These are phyloP conservation scores for Pachyramphus minor DNA, from an alignment of 2,113 vertebrate genomes.

Conservation along the genomic window DNA sequence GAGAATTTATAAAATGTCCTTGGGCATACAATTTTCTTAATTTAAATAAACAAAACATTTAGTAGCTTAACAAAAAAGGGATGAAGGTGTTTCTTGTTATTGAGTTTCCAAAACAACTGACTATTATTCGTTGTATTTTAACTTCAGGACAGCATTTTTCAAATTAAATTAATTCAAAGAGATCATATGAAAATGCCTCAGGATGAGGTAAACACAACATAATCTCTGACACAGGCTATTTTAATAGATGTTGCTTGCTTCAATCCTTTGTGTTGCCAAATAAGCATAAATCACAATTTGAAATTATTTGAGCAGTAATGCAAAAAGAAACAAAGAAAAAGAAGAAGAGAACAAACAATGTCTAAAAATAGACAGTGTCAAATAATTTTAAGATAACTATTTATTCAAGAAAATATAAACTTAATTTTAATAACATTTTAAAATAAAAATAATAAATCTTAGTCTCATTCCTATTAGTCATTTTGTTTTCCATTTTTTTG, in stretches of 20 bases:
- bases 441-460: neutral
- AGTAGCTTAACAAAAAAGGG: neutral
- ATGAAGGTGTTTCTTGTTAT: neutral
- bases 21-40: neutral
- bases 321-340: neutral
- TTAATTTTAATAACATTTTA: neutral
- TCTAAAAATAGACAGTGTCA: neutral
- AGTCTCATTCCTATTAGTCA: neutral
- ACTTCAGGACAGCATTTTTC: neutral
- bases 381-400: neutral
- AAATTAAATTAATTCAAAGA: conserved; percentile 27
- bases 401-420: neutral
- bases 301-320: neutral
- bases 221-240: neutral
- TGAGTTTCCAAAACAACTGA: neutral
- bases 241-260: neutral
- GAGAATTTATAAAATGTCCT: neutral
- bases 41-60: conserved; percentile 27
- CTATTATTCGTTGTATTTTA: neutral
- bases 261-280: neutral
- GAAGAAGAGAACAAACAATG: neutral
- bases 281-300: neutral
- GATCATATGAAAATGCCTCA: conserved; percentile 9
- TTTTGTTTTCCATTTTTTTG: neutral
- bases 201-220: neutral